phyloP scores from a whole-genome alignment of 2,888 invertebrate genomes.

The Lapara coniferarum region DNA sequence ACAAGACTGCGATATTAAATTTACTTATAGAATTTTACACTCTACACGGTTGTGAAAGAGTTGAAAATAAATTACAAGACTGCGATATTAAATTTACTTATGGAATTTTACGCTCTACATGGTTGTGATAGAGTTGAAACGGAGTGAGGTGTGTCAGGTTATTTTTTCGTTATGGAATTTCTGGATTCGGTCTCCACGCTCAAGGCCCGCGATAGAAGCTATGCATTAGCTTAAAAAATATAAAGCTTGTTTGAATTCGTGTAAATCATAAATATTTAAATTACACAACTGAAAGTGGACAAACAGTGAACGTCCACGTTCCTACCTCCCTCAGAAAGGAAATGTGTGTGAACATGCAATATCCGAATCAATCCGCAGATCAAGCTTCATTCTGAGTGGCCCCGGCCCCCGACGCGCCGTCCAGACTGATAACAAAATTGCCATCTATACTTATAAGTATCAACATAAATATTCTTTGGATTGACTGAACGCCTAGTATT shows the following conservation, averaged over 20 bases:
- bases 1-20: no score
- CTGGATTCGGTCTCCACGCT: no score
- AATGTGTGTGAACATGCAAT: constrained; percentile 55
- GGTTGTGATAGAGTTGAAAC: no score
- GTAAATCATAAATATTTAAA: neutral
- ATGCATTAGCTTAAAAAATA: no score
- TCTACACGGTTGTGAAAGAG: no score
- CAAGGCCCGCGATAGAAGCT: no score
- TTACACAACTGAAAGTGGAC: neutral
- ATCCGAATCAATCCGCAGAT: constrained; percentile 46
- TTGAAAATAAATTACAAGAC: no score
- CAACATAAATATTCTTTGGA: neutral
- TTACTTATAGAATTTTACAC: no score
- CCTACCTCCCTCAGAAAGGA: constrained; percentile 42
- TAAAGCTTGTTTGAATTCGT: neutral
- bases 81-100: no score
- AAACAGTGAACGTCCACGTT: constrained; percentile 37
- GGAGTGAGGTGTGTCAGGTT: no score
- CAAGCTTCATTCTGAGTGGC: constrained; percentile 33
- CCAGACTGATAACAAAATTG: constrained; percentile 51
- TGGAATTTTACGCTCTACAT: no score
- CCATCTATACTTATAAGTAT: constrained; percentile 27
- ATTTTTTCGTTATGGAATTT: no score
- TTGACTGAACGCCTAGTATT: neutral
- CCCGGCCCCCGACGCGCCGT: constrained; percentile 24